These are phyloP conservation scores for Heliconius ismenius DNA, from an alignment of 2,888 invertebrate species.

Conservation along the genomic window DNA sequence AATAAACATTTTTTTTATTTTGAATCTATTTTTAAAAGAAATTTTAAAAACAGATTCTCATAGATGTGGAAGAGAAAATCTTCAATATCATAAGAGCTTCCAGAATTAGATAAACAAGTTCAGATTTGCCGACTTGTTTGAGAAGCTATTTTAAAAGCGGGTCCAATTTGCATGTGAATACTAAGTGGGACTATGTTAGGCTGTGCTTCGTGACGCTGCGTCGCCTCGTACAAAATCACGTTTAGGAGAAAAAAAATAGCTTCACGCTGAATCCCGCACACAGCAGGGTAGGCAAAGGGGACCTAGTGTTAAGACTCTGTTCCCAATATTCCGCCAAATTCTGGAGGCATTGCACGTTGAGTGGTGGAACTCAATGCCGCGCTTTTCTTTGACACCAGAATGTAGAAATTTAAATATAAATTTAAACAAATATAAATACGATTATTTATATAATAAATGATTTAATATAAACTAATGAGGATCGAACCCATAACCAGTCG, in stretches of 20 bases:
- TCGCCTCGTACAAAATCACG: slow-evolving; percentile 28
- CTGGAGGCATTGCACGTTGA: no score
- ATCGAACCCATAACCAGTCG: no score
- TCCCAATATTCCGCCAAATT: no score
- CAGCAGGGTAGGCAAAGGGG: no score
- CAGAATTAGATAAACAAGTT: slow-evolving; percentile 21
- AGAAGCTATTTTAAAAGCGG: slow-evolving; percentile 24
- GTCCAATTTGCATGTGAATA: slow-evolving; percentile 22
- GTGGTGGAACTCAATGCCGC: no score
- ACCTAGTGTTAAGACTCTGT: no score
- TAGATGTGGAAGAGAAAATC: background rate
- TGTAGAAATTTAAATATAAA: no score
- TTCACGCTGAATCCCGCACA: no score
- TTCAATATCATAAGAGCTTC: slow-evolving; percentile 10
- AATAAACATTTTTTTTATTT: background rate
- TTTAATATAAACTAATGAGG: no score
- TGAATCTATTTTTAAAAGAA: background rate
- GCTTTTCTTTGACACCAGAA: no score
- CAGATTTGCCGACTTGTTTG: slow-evolving; percentile 12
- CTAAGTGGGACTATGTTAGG: slow-evolving; percentile 16
- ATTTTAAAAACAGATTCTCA: background rate
- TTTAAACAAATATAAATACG: no score
- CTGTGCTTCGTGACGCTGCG: slow-evolving; percentile 22
- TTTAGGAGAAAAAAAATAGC: background rate
- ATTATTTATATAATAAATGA: no score